Percentiles rank a stretch among this genome's conserved stretches.
Evolutionary conservation across 2,888 invertebrate genomes (phyloP).

Genomic region (Rotaria sp.): DNA sequence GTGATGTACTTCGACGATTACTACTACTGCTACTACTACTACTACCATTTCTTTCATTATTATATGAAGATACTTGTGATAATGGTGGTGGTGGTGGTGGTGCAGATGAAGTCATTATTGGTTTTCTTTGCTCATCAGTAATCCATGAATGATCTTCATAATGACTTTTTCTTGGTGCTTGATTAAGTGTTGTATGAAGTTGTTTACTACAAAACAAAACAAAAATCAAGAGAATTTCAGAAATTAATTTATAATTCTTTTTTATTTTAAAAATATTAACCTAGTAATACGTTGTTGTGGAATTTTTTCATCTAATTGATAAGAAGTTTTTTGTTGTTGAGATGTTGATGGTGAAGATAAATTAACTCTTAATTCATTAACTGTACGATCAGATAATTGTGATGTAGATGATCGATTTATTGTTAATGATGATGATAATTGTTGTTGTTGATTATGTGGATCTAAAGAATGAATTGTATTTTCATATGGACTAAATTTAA

Average conservation of each 20-base stretch:
- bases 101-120: not conserved
- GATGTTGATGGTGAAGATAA: not conserved
- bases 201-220: not conserved
- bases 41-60: not conserved
- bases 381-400: not conserved
- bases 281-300: conserved; percentile 1
- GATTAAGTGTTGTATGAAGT: not conserved
- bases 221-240: not conserved
- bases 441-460: not conserved
- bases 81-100: not conserved
- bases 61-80: not conserved
- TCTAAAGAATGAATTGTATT: not conserved
- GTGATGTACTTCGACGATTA: not conserved
- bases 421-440: not conserved
- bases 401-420: not conserved
- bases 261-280: not conserved
- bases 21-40: not conserved
- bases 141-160: conserved; percentile 3
- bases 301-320: not conserved
- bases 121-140: not conserved
- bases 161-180: not conserved
- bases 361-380: not conserved
- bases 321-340: not conserved
- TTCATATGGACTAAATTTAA: not conserved
- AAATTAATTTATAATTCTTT: not conserved